phyloP scores from a whole-genome alignment of 2,113 vertebrate genomes.

The Vicugna pacos region DNA sequence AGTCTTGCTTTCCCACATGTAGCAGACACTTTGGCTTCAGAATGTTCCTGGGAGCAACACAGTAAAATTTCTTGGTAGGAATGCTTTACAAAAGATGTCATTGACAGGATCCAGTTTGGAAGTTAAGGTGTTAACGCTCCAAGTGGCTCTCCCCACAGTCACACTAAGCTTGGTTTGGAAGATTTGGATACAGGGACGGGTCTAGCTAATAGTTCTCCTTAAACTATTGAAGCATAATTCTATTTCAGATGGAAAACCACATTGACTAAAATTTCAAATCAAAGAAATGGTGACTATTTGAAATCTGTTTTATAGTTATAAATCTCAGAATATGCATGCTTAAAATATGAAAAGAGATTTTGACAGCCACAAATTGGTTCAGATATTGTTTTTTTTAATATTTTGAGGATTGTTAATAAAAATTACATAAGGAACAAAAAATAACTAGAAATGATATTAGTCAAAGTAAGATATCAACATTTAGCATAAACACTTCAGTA shows the following conservation, averaged over 20 bases:
- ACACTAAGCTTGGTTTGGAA: neutral
- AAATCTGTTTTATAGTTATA: neutral
- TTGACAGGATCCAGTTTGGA: neutral
- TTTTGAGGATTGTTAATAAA: constrained; percentile 19
- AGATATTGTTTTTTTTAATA: neutral
- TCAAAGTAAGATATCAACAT: constrained; percentile 36
- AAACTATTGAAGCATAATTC: neutral
- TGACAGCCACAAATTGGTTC: neutral
- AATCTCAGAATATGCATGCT: neutral
- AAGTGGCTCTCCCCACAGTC: neutral
- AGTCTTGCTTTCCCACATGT: neutral
- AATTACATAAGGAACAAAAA: constrained; percentile 22
- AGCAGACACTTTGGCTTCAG: neutral
- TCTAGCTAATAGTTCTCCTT: neutral
- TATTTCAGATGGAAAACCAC: neutral
- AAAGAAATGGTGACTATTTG: neutral
- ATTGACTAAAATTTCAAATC: neutral
- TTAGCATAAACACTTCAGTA: constrained; percentile 24
- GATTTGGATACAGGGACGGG: neutral
- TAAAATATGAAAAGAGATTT: constrained; percentile 33
- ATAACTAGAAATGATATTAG: constrained; percentile 25
- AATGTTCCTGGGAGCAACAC: neutral
- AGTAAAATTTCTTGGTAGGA: neutral
- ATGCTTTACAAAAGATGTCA: neutral
- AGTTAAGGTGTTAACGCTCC: neutral